These are phyloP conservation scores for Ormyrus nitidulus DNA, from an alignment of 2,888 invertebrate species.

Conservation along the genomic window DNA sequence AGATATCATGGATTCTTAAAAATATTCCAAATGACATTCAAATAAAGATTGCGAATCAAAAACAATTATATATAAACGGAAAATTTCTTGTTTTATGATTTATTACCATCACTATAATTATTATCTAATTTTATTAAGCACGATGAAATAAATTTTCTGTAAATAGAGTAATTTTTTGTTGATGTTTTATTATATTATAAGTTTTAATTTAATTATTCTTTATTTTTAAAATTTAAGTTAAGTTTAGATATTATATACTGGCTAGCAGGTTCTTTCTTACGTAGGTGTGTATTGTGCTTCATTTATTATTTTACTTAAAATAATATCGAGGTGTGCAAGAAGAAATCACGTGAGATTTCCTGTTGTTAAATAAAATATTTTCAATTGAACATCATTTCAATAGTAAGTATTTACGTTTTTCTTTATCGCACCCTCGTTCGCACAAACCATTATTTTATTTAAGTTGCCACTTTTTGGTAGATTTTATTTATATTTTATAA, in stretches of 20 bases:
- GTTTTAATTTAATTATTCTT: constrained; percentile 27
- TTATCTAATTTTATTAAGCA: constrained; percentile 52
- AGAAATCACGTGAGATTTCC: constrained; percentile 39
- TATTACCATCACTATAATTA: constrained; percentile 57
- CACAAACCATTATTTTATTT: constrained; percentile 32
- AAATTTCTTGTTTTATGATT: constrained; percentile 63
- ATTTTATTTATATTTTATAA: constrained; percentile 8
- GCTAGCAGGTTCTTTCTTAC: constrained; percentile 31
- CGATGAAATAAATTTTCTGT: constrained; percentile 71
- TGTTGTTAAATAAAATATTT: constrained; percentile 15
- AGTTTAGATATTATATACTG: constrained; percentile 33
- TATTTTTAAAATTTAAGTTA: constrained; percentile 29
- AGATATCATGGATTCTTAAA: constrained; percentile 69
- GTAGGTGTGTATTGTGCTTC: constrained; percentile 49
- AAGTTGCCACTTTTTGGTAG: constrained; percentile 19
- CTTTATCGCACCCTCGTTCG: constrained; percentile 41
- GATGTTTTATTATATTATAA: constrained; percentile 51
- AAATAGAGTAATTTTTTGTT: constrained; percentile 72
- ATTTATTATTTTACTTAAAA: constrained; percentile 40
- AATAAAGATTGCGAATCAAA: constrained; percentile 56
- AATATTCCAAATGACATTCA: constrained; percentile 46
- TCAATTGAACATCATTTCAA: constrained; percentile 24
- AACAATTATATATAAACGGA: constrained; percentile 42
- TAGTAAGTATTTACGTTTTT: constrained; percentile 51
- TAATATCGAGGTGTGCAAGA: constrained; percentile 50